Base-by-base conservation (phyloP, 2,797 vertebrate species). In the Siniperca undulata region DNA sequence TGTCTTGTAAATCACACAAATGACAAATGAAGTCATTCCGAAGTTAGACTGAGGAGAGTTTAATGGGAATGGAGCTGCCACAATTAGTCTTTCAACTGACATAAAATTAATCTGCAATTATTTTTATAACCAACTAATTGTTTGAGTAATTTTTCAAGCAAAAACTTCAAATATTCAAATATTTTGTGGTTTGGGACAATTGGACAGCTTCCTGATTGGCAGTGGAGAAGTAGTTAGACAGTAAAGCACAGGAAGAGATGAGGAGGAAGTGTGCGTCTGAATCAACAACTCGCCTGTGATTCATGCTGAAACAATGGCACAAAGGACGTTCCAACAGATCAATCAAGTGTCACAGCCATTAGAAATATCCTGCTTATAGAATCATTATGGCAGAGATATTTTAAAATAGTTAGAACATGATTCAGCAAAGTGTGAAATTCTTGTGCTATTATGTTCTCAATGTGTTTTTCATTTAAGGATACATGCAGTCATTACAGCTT, bases 231-330 rank as follows among this genome's bases (percentile, higher is more conserved):
- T 10, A 27, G 79, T 58, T 22, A 6, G 66, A 70, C 0, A 40
- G 17, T 46, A 44, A 72, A 74, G 27, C 10, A 22, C 77, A 91
- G 91, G 93, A 90, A 91, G 69, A 62, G 78, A 81, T 77, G 81
- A 68, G 52, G 82, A 91, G 80, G 75, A 87, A 91, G 80, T 53
- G 19, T 59, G 55, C 53, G 80, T 93, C 85, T 86, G 85, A 88
- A 82, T 75, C 78, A 88, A 91, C 92, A 93, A 71, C 34, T 3
- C 20, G 55, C 2, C 69, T 4, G 78, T 81, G 87, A 92, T 72
- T 89, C 60, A 74, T 2, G 1, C 56, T 27, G 67, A 74, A 88
- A 86, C 86, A 86, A 68, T 46, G 55, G 78, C 66, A 50, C 44
- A 70, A 19, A 84, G 61, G 75, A 78, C 78, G 84, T 91, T 90